Base-by-base conservation (phyloP, 2,888 invertebrate genomes). In the Myopa tessellatipennis region DNA sequence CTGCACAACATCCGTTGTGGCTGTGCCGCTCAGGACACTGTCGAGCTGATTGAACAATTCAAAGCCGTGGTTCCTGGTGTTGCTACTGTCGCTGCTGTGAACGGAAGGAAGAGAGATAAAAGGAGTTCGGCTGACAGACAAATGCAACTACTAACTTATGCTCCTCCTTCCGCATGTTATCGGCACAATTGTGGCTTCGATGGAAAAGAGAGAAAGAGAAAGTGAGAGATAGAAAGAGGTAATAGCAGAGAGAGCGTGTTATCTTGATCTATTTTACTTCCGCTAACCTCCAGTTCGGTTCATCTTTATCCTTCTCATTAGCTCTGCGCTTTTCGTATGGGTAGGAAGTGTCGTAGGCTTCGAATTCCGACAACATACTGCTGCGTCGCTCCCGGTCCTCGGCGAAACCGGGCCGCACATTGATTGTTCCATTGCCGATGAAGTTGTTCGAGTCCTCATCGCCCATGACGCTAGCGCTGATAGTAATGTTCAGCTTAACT, bases 401-500 rank as follows among this genome's bases (percentile, higher is more conserved):
- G 10, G 71, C 50, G 3, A 78, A 63, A 3, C 71, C 79, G 0
- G 83, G 86, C 36, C 76, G 76, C n/a, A 88, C 77, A 40, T 82
- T 80, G 38, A 87, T 81, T 8, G 86, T 82, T 0, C 87, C 88
- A 71, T 88, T 87, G 26, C 87, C 85, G 67, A 72, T 79, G 67
- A 84, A 83, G 45, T 82, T 79, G 6, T 84, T 85, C 0, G 83
- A 79, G 52, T 82, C 83, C 0, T 85, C 81, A 75, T 87, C 84
- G 0, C 84, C 83, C 26, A 84, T 82, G 0, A 88, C 82, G n/a
- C 84, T 84, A 4, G 88, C 89, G 78, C 85, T 86, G 26, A 88
- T 83, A 6, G 85, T 83, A 7, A 88, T 85, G 70, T 87, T 88
- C 7, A 89, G 77, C 38, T 85, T 86, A 6, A 87, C 74, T 7